These are phyloP conservation scores for Isotomurus palustris DNA, from an alignment of 2,888 invertebrate species.

Conservation along the genomic window DNA sequence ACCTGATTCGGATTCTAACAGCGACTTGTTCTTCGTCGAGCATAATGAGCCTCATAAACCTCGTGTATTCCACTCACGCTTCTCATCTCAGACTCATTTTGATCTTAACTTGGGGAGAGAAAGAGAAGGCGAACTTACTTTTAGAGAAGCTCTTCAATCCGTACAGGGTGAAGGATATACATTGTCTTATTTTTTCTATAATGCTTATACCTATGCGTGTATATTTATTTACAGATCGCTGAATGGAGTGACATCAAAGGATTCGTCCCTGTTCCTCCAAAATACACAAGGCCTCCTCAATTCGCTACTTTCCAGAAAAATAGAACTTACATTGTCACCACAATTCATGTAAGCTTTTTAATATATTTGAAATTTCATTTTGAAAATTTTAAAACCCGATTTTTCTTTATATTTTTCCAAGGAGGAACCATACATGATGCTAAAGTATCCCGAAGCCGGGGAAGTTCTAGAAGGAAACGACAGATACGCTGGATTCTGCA, in stretches of 20 bases:
- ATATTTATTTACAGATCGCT: slow-evolving; percentile 37
- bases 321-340: slow-evolving; percentile 80
- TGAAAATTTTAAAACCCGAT: not conserved
- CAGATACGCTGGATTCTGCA: slow-evolving; percentile 73
- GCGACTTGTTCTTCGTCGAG: no score
- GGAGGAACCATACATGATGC: slow-evolving; percentile 86
- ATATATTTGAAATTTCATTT: not conserved
- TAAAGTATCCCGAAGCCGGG: slow-evolving; percentile 62
- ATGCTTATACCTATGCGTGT: no score
- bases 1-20: no score
- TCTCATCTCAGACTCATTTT: no score
- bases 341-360: slow-evolving; percentile 65
- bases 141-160: not conserved
- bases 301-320: slow-evolving; percentile 53
- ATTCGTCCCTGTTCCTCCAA: slow-evolving; percentile 42
- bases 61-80: no score
- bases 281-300: slow-evolving; percentile 43
- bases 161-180: no score
- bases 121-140: no score
- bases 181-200: no score
- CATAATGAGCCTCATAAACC: no score
- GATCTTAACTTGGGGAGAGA: no score
- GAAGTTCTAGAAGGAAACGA: slow-evolving; percentile 65
- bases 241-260: slow-evolving; percentile 45
- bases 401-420: slow-evolving; percentile 48